A percentile compares a stretch with the other conserved stretches of the same genome.
Evolutionary conservation across 2,797 vertebrate species (phyloP).

Genomic region (Acridotheres tristis): DNA sequence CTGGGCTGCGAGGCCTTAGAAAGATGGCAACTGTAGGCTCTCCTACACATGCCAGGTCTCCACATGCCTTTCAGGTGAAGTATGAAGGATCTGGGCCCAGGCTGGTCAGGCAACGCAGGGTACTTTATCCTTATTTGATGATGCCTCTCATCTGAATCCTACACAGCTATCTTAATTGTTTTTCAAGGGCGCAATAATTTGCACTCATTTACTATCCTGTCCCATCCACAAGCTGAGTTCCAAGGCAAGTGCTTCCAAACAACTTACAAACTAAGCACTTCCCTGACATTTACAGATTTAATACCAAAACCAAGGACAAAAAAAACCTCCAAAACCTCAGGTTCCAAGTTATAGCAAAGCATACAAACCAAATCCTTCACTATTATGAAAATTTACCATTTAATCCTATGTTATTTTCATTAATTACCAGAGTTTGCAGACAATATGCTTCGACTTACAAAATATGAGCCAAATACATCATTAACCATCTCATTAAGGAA

Average conservation of each 20-base stretch:
- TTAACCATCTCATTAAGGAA: background rate
- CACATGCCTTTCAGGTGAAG: fast-evolving
- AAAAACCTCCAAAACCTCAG: background rate
- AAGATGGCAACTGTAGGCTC: background rate
- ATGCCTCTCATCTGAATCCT: background rate
- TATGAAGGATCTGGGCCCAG: background rate
- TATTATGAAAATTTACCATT: background rate
- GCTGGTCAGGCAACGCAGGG: background rate
- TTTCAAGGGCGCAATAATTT: background rate
- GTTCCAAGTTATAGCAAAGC: background rate
- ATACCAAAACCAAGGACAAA: background rate
- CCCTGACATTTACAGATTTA: background rate
- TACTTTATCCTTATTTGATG: background rate
- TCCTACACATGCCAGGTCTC: background rate
- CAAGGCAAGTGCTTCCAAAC: background rate
- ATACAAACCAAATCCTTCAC: background rate
- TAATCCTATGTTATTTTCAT: background rate
- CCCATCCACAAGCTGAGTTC: background rate
- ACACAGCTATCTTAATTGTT: background rate
- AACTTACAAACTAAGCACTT: background rate
- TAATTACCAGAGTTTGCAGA: background rate
- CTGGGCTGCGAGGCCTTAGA: background rate
- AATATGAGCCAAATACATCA: background rate
- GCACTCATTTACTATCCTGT: background rate
- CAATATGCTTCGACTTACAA: background rate